Percentiles rank a stretch among this genome's conserved stretches.
Conservation (phyloP, 2,888 invertebrate genomes). For the Argynnis bischoffii region DNA sequence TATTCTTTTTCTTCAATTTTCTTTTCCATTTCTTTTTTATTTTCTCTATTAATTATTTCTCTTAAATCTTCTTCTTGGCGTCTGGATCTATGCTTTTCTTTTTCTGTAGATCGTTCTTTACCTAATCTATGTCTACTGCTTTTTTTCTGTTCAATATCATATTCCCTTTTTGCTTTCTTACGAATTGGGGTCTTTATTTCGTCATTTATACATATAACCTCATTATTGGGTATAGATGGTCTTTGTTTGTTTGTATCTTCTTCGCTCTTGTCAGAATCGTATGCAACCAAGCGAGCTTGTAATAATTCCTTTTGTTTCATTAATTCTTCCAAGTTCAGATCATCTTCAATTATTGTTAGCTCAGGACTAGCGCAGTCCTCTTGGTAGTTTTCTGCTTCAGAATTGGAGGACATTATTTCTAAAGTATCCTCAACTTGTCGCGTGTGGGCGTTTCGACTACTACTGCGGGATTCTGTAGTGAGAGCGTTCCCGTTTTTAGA, state of each 20-base stretch:
- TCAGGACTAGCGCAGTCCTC: slow-evolving; percentile 87
- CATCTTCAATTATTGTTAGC: slow-evolving; percentile 90
- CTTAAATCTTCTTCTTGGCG: slow-evolving; percentile 71
- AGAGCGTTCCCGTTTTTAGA: slow-evolving; percentile 58
- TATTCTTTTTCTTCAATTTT: slow-evolving; percentile 64
- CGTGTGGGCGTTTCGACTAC: slow-evolving; percentile 42
- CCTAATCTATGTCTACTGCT: slow-evolving; percentile 67
- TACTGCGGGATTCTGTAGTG: slow-evolving; percentile 43
- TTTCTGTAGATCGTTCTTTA: slow-evolving; percentile 57
- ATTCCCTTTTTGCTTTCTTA: slow-evolving; percentile 62
- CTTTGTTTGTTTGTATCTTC: slow-evolving; percentile 58
- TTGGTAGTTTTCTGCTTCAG: slow-evolving; percentile 84
- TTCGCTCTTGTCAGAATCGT: slow-evolving; percentile 85
- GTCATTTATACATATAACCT: slow-evolving; percentile 65
- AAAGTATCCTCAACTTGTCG: slow-evolving; percentile 60
- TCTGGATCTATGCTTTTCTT: slow-evolving; percentile 54
- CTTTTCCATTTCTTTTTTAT: slow-evolving; percentile 59
- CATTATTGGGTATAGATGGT: slow-evolving; percentile 64
- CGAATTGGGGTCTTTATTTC: slow-evolving; percentile 73
- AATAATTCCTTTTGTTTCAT: slow-evolving; percentile 94
- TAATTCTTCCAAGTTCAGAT: slow-evolving; percentile 92
- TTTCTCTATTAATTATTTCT: slow-evolving; percentile 65
- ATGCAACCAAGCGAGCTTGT: slow-evolving; percentile 90
- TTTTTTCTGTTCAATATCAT: slow-evolving; percentile 60
- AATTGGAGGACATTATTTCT: slow-evolving; percentile 86